Evolutionary conservation across 2,888 invertebrate genomes (phyloP).

Genomic region (Netelia virgata): DNA sequence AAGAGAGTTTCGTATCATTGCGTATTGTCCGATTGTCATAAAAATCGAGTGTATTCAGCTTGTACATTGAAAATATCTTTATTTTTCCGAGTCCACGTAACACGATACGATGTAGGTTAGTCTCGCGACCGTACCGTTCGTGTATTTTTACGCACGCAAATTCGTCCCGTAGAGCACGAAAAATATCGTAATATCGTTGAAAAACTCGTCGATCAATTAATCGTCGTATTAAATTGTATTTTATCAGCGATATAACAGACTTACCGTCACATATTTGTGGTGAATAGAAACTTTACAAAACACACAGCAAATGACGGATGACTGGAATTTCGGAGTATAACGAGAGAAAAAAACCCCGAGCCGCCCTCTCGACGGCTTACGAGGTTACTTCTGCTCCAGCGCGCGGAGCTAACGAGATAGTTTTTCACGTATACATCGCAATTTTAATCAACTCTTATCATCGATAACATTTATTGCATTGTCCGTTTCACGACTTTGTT

Average conservation of each 20-base stretch:
- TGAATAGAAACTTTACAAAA: slow-evolving; percentile 75
- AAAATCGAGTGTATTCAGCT: slow-evolving; percentile 4
- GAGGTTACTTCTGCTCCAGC: slow-evolving; percentile 43
- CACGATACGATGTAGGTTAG: slow-evolving; percentile 65
- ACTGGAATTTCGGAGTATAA: slow-evolving; percentile 58
- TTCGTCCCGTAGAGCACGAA: slow-evolving; percentile 17
- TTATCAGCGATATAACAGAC: slow-evolving; percentile 63
- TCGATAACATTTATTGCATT: slow-evolving; percentile 20
- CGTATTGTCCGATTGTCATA: neutral
- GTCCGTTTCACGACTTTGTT: neutral
- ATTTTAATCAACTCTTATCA: slow-evolving; percentile 23
- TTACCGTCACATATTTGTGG: slow-evolving; percentile 82
- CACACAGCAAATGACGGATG: slow-evolving; percentile 76
- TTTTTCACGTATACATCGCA: neutral
- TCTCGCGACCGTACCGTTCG: slow-evolving; percentile 53
- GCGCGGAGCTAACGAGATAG: neutral
- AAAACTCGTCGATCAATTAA: slow-evolving; percentile 5
- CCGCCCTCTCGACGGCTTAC: slow-evolving; percentile 73
- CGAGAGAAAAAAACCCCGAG: slow-evolving; percentile 68
- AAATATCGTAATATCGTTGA: neutral
- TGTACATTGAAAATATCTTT: slow-evolving; percentile 37
- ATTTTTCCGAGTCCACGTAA: slow-evolving; percentile 61
- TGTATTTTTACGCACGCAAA: slow-evolving; percentile 57
- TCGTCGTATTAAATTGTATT: neutral
- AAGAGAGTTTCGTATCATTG: neutral